Base-by-base conservation (phyloP, 2,113 vertebrate genomes). In the Psophia crepitans region DNA sequence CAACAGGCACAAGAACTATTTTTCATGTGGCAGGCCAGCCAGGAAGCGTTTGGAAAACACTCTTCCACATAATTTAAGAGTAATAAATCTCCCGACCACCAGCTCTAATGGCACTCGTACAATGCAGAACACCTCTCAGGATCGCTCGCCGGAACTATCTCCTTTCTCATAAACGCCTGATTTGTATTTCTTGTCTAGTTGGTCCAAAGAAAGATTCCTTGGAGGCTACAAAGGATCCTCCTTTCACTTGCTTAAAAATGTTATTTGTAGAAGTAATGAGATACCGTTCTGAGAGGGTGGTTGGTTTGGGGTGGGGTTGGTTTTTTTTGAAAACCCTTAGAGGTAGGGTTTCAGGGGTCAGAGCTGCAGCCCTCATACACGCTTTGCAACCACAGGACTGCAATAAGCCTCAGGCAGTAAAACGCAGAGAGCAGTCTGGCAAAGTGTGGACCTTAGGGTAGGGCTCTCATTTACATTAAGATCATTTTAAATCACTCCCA, bases 151-250 rank as follows among this genome's bases (percentile, higher is more conserved):
- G 65, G 27, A 69, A 46, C 58, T 10, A 3, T 12, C 43, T 68
- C 46, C 30, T 76, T 92, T 96, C 80, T 83, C 33, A 28, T 77
- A 75, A 95, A 74, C 4, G 6, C 16, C 48, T 82, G 35, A 76
- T 96, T 94, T 90, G n/a, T 76, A 87, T 81, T 96, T 91, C 77
- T 84, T 85, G 53, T 87, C 44, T 76, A 12, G 60, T 57, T 85
- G 54, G 37, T 79, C 85, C 89, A 91, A 51, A 39, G 61, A 68
- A 95, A 97, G 49, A 89, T 76, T 58, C 65, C 39, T 82, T 81
- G 49, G 84, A 97, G 74, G 33, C 77, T 61, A 89, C 73, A 91
- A 70, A 89, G 37, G 12, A 46, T 80, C 51, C 51, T 96, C 70
- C 46, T 73, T 83, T 74, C 43, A 57, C 80, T 69, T 79, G 41